These are phyloP conservation scores for Epinephelus coioides DNA, from an alignment of 2,797 vertebrate species.

Conservation along the genomic window DNA sequence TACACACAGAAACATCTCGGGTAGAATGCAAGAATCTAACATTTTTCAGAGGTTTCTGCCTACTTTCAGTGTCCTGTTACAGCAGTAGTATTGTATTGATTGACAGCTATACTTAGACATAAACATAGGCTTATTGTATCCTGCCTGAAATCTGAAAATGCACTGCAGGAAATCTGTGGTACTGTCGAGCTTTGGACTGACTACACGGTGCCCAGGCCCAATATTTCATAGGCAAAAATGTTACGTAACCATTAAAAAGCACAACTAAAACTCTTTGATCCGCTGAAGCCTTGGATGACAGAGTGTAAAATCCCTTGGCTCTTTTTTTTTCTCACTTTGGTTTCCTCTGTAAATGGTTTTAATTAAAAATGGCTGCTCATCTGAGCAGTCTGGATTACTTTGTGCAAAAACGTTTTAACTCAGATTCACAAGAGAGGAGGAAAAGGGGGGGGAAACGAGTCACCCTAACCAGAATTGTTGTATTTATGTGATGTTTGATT, in stretches of 20 bases:
- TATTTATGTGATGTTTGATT: constrained; percentile 45
- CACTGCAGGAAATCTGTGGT: constrained; percentile 45
- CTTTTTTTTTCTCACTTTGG: constrained; percentile 70
- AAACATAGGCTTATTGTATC: constrained; percentile 53
- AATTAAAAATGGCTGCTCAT: constrained; percentile 81
- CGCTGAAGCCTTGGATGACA: constrained; percentile 72
- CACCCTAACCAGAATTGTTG: constrained; percentile 10
- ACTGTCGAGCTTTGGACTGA: constrained; percentile 37
- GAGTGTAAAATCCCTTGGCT: constrained; percentile 75
- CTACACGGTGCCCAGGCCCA: constrained; percentile 34
- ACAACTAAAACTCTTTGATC: constrained; percentile 76
- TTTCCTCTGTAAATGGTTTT: constrained; percentile 82
- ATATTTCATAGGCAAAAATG: constrained; percentile 68
- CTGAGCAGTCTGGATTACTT: constrained; percentile 72
- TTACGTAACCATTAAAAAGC: constrained; percentile 78
- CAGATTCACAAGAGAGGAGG: constrained; percentile 50
- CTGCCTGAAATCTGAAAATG: constrained; percentile 56
- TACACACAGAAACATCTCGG: constrained; percentile 16
- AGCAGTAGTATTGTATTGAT: constrained; percentile 64
- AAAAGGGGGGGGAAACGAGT: constrained; percentile 4
- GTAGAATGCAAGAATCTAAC: constrained; percentile 22
- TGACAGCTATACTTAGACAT: constrained; percentile 62
- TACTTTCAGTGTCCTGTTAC: constrained; percentile 49
- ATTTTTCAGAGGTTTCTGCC: constrained; percentile 34
- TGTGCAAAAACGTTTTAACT: constrained; percentile 70